Conservation (phyloP, 2,797 vertebrate genomes). For the Todus mexicanus region DNA sequence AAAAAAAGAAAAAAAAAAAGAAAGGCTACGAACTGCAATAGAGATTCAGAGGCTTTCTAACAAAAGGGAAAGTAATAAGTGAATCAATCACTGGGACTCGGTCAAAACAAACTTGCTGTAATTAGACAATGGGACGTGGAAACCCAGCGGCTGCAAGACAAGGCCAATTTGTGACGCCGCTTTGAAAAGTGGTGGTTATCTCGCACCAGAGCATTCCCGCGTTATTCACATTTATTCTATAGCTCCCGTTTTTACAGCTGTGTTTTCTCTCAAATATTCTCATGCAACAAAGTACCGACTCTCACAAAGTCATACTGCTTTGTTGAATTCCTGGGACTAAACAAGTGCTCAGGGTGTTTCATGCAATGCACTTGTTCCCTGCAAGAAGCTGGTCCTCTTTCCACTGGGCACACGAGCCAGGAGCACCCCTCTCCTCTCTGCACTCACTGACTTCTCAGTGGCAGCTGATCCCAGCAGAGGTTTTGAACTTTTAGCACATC, state of each 20-base stretch:
- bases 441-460: neutral
- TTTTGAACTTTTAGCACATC: neutral
- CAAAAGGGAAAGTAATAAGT: constrained; percentile 52
- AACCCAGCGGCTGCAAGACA: neutral
- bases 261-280: neutral
- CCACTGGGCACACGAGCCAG: neutral
- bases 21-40: neutral
- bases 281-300: neutral
- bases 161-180: neutral
- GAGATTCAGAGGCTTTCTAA: constrained; percentile 24
- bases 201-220: neutral
- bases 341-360: neutral
- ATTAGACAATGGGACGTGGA: constrained; percentile 34
- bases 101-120: constrained; percentile 62
- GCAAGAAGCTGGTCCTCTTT: neutral
- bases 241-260: neutral
- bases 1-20: no score
- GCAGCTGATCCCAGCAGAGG: neutral
- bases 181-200: neutral
- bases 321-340: neutral
- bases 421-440: neutral
- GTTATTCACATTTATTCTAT: neutral
- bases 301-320: neutral
- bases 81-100: neutral
- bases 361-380: rapidly evolving